phyloP scores from a whole-genome alignment of 2,888 invertebrate species.

The Eristalis arbustorum region DNA sequence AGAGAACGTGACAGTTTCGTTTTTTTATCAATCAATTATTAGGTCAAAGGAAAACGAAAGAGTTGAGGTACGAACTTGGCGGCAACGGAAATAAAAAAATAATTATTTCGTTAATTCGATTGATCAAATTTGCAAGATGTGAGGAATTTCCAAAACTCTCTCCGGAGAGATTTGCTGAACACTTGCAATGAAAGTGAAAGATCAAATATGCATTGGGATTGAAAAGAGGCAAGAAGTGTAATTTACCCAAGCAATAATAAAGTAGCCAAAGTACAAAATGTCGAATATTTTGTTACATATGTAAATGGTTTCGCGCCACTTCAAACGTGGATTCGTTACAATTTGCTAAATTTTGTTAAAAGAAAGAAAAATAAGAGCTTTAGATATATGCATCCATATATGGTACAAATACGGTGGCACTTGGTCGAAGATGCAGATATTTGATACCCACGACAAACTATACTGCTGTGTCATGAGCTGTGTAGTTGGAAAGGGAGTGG shows the following conservation, averaged over 20 bases:
- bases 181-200: neutral
- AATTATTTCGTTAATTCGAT: neutral
- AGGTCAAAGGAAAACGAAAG: conserved; percentile 58
- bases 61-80: conserved; percentile 40
- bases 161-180: neutral
- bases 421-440: too few relatives aligned
- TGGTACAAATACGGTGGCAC: too few relatives aligned
- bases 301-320: too few relatives aligned
- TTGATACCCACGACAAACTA: too few relatives aligned
- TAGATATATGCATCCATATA: too few relatives aligned
- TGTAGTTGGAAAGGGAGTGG: too few relatives aligned
- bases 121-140: neutral
- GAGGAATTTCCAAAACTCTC: neutral
- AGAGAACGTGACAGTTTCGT: conserved; percentile 7
- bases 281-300: too few relatives aligned
- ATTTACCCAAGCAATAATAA: neutral
- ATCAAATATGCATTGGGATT: neutral
- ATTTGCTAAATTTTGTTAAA: too few relatives aligned
- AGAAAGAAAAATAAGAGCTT: too few relatives aligned
- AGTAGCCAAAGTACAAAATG: too few relatives aligned
- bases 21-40: conserved; percentile 16
- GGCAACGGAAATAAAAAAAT: neutral
- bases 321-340: too few relatives aligned
- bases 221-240: neutral
- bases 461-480: too few relatives aligned